Conservation (phyloP, 1,140 invertebrate genomes). For the Holotrichia oblita region DNA sequence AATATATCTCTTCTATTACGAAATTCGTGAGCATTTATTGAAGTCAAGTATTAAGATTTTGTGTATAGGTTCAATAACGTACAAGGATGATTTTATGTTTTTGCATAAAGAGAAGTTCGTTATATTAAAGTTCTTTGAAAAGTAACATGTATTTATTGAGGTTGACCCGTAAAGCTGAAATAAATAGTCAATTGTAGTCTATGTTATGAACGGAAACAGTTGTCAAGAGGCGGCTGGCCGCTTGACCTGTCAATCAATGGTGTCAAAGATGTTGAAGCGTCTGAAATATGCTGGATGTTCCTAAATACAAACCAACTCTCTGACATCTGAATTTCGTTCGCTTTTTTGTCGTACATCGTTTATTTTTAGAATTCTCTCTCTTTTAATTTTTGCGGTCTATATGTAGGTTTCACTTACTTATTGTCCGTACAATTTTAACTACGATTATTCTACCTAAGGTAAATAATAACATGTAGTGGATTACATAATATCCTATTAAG, state of each 20-base stretch:
- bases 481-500: too few species aligned
- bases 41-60: too few species aligned
- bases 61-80: too few species aligned
- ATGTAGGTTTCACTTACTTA: not conserved
- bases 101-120: not conserved
- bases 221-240: conserved; percentile 24
- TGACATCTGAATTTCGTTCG: conserved; percentile 31
- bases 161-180: conserved; percentile 4
- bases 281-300: not conserved
- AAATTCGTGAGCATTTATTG: too few species aligned
- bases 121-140: conserved; percentile 13
- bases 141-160: conserved; percentile 9
- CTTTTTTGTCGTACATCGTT: conserved; percentile 5
- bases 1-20: too few species aligned
- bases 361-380: conserved; percentile 9
- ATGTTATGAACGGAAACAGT: conserved; percentile 26
- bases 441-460: too few species aligned
- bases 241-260: conserved; percentile 25
- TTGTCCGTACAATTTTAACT: not conserved
- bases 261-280: conserved; percentile 12
- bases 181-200: conserved; percentile 34
- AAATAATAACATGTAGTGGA: too few species aligned
- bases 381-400: not conserved
- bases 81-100: not conserved
- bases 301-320: conserved; percentile 22